Conservation (phyloP, 2,113 vertebrate species). For the Xiphophorus maculatus region DNA sequence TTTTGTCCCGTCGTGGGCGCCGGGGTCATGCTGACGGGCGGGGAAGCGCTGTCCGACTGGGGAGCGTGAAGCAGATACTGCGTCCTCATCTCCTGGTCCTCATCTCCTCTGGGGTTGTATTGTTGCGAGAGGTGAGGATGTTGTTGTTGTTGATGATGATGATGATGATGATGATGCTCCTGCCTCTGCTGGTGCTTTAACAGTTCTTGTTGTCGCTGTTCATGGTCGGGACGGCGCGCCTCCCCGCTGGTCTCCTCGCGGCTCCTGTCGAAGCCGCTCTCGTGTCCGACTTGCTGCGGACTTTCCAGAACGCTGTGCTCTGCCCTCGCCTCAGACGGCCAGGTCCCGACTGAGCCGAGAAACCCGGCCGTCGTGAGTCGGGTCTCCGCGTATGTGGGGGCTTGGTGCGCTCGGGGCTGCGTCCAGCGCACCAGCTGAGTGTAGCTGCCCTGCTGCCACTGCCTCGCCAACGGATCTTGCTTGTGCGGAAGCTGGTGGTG, state of each 20-base stretch:
- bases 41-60: conserved; percentile 63
- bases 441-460: conserved; percentile 72
- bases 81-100: conserved; percentile 47
- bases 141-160: conserved; percentile 36
- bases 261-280: conserved; percentile 63
- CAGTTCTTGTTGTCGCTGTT: conserved; percentile 47
- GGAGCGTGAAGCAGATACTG: conserved; percentile 55
- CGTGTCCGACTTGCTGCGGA: conserved; percentile 34
- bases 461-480: conserved; percentile 58
- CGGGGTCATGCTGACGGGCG: conserved; percentile 27
- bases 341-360: conserved; percentile 19
- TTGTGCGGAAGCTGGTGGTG: conserved; percentile 62
- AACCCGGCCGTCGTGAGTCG: conserved; percentile 12
- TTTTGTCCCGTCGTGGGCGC: conserved; percentile 3
- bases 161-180: conserved; percentile 28
- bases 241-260: conserved; percentile 44
- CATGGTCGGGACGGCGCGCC: conserved; percentile 26
- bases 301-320: conserved; percentile 50
- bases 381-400: conserved; percentile 22
- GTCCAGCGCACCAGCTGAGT: conserved; percentile 69
- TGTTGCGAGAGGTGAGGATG: conserved; percentile 39
- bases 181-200: conserved; percentile 60
- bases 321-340: conserved; percentile 50
- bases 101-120: conserved; percentile 4
- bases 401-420: conserved; percentile 53